Evolutionary conservation across 2,113 vertebrate species (phyloP), one percentile per base, ranked within the genome.

Genomic region (Cyphomyrus discorhynchus): DNA sequence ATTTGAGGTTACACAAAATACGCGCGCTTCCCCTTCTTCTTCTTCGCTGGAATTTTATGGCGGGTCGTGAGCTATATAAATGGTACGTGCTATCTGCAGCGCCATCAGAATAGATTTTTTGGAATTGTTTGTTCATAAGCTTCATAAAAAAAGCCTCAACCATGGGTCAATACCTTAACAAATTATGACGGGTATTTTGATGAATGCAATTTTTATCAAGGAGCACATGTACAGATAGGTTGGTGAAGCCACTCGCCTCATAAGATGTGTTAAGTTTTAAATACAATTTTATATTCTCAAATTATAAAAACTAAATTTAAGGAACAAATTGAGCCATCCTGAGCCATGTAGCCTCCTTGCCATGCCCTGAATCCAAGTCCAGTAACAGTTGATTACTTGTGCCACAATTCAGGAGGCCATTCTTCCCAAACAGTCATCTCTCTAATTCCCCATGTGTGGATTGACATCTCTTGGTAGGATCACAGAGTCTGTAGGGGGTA

Each of bases 1-100:
- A 24, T 87, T 52, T 58, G 15, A 84, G 19, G 87, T 45, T 82
- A 31, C 77, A 88, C 90, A 58, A 46, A 88, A 62, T 47, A 47
- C 82, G 82, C 82, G 82, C 42, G 42, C 42, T 84, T 84, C 42
- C 82, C 80, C 15, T 86, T 56, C 31, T 39, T 80, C 74, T 80
- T 80, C 74, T 80, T 80, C 74, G 74, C 31, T 80, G 74, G 74
- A 80, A 42, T 42, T 42, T 80, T 80, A 80, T 80, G 74, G 74
- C 74, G 74, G 74, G 74, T 39, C 35, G 74, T 17, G 35, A 70
- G 62, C 27, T 31, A 3, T 31, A 27, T 13, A 3, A 70, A 70
- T 70, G 62, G 27, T 13, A 31, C 27, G 42, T 80, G 74, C 6
- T 17, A 42, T 39, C 35, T 39, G 39, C 74, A 39, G 74, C 74